Evolutionary conservation across 2,797 vertebrate species (phyloP), one percentile per base, ranked within the genome.

Genomic region (Pelobates cultripes): DNA sequence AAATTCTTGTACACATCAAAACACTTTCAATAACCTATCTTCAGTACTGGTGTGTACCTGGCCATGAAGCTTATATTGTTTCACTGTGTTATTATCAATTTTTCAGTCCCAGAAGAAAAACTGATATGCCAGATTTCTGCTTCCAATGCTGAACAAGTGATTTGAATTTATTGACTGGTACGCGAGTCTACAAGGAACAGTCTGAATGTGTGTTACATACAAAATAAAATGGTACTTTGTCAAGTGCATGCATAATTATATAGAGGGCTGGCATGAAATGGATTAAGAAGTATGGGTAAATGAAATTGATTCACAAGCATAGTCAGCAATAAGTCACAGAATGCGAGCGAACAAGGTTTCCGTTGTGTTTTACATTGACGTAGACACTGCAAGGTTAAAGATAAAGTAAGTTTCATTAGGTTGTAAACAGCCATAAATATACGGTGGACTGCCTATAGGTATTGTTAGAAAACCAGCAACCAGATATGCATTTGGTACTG

Each of bases 91-190:
- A 44, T 44, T 64, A 64, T 43, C 66, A 68, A 42, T 68, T 42
- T 68, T 14, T 68, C 66, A 43, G 40, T 68, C 41, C 40, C 66
- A 68, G 66, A 68, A 68, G 66, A 68, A 68, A 68, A 43, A 42
- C 66, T 42, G 42, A 42, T 42, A 43, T 40, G n/a, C 61, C 61
- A 64, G n/a, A 40, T 64, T 64, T 64, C 42, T 40, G n/a, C 61
- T 41, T 28, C 61, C 43, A 70, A 8, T 17, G 43, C 51, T 28
- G 51, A 45, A 57, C 51, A 1, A 15, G 51, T 57, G 67, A 67
- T 78, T 78, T 70, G 47, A 67, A 78, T 71, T 47, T 79, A 79
- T 79, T 72, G 77, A 63, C 45, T 60, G 53, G 42, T 47, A 5
- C 3, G 68, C 4, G 53, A 10, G 68, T 71, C 55, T 79, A n/a